A percentile compares a stretch with the other conserved stretches of the same genome.
These are phyloP conservation scores for Drosophila histrio DNA, from an alignment of 2,888 invertebrate species.

Conservation along the genomic window DNA sequence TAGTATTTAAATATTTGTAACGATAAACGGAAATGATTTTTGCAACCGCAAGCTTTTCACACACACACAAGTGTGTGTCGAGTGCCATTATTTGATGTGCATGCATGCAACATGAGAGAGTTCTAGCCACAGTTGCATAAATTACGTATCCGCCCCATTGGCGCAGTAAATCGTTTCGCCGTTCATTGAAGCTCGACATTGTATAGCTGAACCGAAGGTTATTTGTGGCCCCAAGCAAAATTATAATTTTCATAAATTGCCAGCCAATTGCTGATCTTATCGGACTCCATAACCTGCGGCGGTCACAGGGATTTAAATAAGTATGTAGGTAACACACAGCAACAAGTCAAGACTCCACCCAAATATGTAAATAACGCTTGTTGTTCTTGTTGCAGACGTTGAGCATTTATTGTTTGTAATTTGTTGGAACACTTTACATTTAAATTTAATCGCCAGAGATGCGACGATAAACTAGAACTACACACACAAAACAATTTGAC, in stretches of 20 bases:
- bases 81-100: not conserved
- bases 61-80: not conserved
- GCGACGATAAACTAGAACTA: slow-evolving; percentile 75
- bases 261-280: slow-evolving; percentile 60
- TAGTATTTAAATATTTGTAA: not conserved
- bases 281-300: slow-evolving; percentile 27
- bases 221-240: slow-evolving; percentile 40
- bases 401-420: slow-evolving; percentile 72
- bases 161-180: slow-evolving; percentile 22
- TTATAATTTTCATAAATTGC: slow-evolving; percentile 71
- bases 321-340: slow-evolving; percentile 16
- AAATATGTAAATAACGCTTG: slow-evolving; percentile 13
- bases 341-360: slow-evolving; percentile 42
- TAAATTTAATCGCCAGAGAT: slow-evolving; percentile 66
- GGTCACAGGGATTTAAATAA: slow-evolving; percentile 3
- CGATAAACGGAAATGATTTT: not conserved
- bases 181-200: slow-evolving; percentile 37
- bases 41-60: slow-evolving; percentile 8
- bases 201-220: slow-evolving; percentile 34
- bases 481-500: slow-evolving; percentile 77
- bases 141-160: slow-evolving; percentile 43
- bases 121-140: slow-evolving; percentile 38
- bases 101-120: slow-evolving; percentile 9
- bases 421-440: slow-evolving; percentile 77
- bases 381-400: slow-evolving; percentile 57